Evolutionary conservation across 92 coral and sea anemone genomes (phyloP).

Genomic region (Umimayanthus chanpuru): DNA sequence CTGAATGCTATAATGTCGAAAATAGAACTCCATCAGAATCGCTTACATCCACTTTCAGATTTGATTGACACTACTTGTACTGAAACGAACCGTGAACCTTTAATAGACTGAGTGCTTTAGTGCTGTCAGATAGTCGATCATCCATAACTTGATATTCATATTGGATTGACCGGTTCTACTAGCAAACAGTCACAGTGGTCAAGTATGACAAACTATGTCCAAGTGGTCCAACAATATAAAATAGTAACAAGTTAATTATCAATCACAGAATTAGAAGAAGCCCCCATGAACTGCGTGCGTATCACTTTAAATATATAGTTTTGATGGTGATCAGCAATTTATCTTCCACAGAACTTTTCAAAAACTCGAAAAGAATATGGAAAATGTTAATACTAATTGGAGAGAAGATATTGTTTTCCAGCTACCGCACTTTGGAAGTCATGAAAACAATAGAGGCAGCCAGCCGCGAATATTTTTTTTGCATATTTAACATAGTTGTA

Average conservation of each 20-base stretch:
- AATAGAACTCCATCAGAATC: too few species aligned
- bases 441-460: background rate
- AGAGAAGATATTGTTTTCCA: background rate
- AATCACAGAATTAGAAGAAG: too few species aligned
- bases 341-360: background rate
- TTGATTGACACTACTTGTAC: too few species aligned
- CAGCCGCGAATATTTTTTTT: background rate
- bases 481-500: background rate
- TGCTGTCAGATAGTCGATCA: too few species aligned
- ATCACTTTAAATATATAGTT: background rate
- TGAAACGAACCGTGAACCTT: too few species aligned
- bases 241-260: background rate
- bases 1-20: too few species aligned
- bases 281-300: background rate
- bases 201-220: background rate
- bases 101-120: too few species aligned
- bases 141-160: background rate
- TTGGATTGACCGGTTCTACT: background rate
- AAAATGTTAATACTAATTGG: too few species aligned
- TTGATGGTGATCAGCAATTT: conserved; percentile 8
- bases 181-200: background rate
- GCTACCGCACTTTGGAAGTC: background rate
- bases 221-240: background rate
- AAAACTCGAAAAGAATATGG: too few species aligned
- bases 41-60: too few species aligned